Evolutionary conservation across 2,888 invertebrate species (phyloP), one percentile per base, ranked within the genome.

Genomic region (Pinctada fucata): DNA sequence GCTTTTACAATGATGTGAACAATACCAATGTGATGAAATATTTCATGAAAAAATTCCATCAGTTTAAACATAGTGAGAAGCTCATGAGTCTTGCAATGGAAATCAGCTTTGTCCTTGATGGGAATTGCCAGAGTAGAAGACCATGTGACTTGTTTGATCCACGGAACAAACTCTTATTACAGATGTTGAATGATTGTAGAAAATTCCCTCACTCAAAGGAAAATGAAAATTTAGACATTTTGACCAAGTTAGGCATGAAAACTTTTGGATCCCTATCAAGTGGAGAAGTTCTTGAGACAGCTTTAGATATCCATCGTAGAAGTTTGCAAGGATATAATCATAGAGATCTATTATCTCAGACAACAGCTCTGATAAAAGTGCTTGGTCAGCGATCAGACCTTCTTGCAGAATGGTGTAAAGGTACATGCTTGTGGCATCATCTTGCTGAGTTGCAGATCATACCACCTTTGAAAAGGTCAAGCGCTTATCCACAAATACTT

Each of bases 71-170:
- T 16, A 67, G 69, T 50, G 2, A 49, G 0, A n/a, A 6, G 3
- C 64, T 82, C 6, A 65, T 80, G n/a, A 4, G 71, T 4, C 45
- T 75, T 58, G 76, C 79, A 8, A 76, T 64, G 16, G 45, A 70
- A 13, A 48, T 82, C 10, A 31, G 50, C 2, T 84, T 84, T 75
- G 70, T 84, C 6, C 72, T 51, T 8, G 52, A 66, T n/a, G 71
- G 49, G 1, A 16, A 16, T 8, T 47, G 75, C n/a, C 48, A 72
- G 10, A 49, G 71, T 16, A 69, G 73, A 50, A 77, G 58, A 72
- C 76, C 83, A 45, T 51, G 50, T 0, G 81, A 84, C 3, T 50
- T 84, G 8, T 84, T 77, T 73, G 78, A 84, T 77, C 80, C 80
- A 2, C n/a, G 63, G 6, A 75, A 82, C 58, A 48, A 69, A 2